phyloP scores from a whole-genome alignment of 2,888 invertebrate species.

The Phaedon cochleariae region DNA sequence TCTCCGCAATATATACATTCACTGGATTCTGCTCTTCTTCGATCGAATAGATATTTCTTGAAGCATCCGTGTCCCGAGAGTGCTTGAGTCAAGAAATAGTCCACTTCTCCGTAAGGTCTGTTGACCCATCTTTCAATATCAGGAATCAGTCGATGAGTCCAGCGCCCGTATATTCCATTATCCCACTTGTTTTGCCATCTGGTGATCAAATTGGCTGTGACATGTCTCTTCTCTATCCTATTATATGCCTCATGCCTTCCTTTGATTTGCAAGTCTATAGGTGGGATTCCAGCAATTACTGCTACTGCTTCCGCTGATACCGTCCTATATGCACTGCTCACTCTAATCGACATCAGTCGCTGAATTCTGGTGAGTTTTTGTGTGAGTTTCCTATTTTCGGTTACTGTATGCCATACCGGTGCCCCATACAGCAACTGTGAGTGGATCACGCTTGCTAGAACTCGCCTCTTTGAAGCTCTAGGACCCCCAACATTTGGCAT shows the following conservation, averaged over 20 bases:
- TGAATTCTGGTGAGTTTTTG: background rate
- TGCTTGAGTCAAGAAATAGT: too few species aligned
- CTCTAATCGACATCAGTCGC: background rate
- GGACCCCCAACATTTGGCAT: constrained; percentile 27
- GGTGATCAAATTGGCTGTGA: background rate
- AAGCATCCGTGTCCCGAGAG: too few species aligned
- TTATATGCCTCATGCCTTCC: background rate
- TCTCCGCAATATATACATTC: too few species aligned
- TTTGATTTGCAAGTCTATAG: background rate
- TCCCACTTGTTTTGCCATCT: background rate
- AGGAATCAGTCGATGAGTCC: background rate
- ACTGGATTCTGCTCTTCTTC: too few species aligned
- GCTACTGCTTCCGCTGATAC: background rate
- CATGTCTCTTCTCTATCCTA: background rate
- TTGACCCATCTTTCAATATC: too few species aligned
- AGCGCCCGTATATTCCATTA: background rate
- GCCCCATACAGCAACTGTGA: constrained; percentile 28
- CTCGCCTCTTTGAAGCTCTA: constrained; percentile 1
- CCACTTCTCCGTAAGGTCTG: too few species aligned
- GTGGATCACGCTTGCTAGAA: constrained; percentile 3
- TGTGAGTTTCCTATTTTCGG: background rate
- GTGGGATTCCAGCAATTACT: background rate
- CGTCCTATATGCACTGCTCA: background rate
- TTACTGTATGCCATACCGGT: constrained; percentile 16
- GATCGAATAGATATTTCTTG: too few species aligned